A percentile compares a stretch with the other conserved stretches of the same genome.
Evolutionary conservation across 2,113 vertebrate species (phyloP).

Genomic region (Neodon shergylaensis): DNA sequence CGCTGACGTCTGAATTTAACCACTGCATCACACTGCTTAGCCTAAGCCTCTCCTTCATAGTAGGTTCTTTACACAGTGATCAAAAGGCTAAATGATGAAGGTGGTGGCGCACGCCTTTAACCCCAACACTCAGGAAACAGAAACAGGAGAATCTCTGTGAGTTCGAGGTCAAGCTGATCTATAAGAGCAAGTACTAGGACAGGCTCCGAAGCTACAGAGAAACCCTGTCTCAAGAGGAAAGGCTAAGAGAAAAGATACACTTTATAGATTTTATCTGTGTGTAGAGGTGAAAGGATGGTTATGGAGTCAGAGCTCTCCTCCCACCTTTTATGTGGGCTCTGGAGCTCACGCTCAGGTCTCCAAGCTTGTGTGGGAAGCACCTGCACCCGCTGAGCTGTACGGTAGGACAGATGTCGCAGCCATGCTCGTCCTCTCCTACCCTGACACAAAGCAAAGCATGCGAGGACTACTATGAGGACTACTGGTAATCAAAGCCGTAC

Average conservation of each 20-base stretch:
- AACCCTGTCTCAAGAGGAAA: background rate
- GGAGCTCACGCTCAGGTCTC: background rate
- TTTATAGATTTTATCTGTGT: background rate
- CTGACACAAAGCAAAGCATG: background rate
- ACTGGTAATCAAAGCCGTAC: constrained; percentile 41
- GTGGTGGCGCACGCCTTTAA: too few relatives aligned
- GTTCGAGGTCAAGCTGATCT: too few relatives aligned
- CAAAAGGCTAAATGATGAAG: background rate
- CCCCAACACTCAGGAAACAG: too few relatives aligned
- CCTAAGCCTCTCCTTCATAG: background rate
- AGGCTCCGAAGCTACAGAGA: too few relatives aligned
- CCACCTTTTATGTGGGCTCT: too few relatives aligned
- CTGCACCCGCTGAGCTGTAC: background rate
- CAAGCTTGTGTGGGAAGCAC: background rate
- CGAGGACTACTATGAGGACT: background rate
- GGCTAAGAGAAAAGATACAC: background rate
- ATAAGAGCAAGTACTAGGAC: too few relatives aligned
- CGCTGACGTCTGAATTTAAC: constrained; percentile 19
- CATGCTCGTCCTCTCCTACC: background rate
- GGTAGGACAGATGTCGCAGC: background rate
- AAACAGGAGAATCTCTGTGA: too few relatives aligned
- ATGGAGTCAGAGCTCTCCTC: background rate
- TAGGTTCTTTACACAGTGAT: background rate
- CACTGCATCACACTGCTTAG: background rate
- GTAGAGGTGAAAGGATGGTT: background rate